phyloP scores from a whole-genome alignment of 2,888 invertebrate species.

The Clivina fossor region DNA sequence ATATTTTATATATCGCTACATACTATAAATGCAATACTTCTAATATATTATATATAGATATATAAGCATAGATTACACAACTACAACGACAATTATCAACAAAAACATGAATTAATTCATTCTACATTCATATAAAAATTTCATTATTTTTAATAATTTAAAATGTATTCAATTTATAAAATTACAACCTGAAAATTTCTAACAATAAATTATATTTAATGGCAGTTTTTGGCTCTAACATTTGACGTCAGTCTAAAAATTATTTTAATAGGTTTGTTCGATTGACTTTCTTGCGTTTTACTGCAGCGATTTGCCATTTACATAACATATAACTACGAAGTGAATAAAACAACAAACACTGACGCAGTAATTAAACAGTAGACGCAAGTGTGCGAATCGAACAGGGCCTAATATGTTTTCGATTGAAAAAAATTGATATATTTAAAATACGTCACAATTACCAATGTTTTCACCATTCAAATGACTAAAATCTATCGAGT shows the following conservation, averaged over 20 bases:
- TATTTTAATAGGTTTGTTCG: no score
- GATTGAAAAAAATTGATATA: no score
- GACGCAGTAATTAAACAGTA: no score
- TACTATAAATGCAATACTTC: no score
- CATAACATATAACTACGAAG: no score
- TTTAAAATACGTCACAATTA: conserved; percentile 55
- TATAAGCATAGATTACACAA: conserved; percentile 17
- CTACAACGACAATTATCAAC: conserved; percentile 24
- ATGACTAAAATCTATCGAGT: conserved; percentile 57
- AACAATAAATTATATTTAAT: conserved; percentile 11
- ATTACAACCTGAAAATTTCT: conserved; percentile 13
- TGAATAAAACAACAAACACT: no score
- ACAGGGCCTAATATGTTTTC: no score
- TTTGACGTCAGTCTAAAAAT: conserved; percentile 13
- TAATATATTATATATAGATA: no score
- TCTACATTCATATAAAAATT: background rate
- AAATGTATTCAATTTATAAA: conserved; percentile 10
- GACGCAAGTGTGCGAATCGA: no score
- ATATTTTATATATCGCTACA: conserved; percentile 18
- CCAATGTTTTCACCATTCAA: conserved; percentile 63
- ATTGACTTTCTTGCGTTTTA: no score
- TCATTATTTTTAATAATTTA: background rate
- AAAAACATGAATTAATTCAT: conserved; percentile 10
- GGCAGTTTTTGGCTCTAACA: conserved; percentile 33
- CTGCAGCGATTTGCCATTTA: no score